These are phyloP conservation scores for Silvanus unidentatus DNA, from an alignment of 2,888 invertebrate species.

Conservation along the genomic window DNA sequence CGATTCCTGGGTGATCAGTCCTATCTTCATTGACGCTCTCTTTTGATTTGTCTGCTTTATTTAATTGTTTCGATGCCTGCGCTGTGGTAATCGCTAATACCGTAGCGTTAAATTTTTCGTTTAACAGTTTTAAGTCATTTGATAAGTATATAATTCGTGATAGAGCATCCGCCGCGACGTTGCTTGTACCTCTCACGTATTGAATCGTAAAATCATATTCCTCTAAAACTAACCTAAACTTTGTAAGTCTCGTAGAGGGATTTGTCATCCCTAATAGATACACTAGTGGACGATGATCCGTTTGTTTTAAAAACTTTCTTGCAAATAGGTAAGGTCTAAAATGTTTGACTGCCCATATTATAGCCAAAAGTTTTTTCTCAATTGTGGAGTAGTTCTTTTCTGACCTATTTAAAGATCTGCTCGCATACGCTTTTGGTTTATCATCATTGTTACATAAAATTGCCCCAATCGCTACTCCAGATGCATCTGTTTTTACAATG, in stretches of 20 bases:
- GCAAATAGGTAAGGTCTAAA: conserved; percentile 13
- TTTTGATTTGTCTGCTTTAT: neutral
- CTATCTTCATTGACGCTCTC: conserved; percentile 6
- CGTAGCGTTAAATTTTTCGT: neutral
- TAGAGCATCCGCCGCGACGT: conserved; percentile 10
- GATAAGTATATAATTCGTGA: conserved; percentile 6
- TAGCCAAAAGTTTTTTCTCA: conserved; percentile 18
- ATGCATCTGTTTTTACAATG: conserved; percentile 16
- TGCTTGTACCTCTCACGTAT: conserved; percentile 6
- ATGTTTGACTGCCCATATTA: conserved; percentile 1
- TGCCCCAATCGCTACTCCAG: conserved; percentile 13
- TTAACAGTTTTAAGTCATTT: conserved; percentile 9
- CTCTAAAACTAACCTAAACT: conserved; percentile 23
- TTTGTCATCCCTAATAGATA: conserved; percentile 12
- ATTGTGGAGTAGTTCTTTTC: conserved; percentile 13
- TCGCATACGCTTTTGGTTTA: conserved; percentile 10
- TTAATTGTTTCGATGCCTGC: neutral
- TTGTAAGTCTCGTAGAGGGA: conserved; percentile 24
- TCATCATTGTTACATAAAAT: conserved; percentile 11
- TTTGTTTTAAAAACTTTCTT: conserved; percentile 19
- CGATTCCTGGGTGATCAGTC: conserved; percentile 10
- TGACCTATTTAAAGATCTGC: conserved; percentile 11
- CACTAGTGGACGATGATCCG: conserved; percentile 25
- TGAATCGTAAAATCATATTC: conserved; percentile 8
- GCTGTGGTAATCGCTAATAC: conserved; percentile 7